Percentiles rank a stretch among this genome's conserved stretches.
phyloP scores from a whole-genome alignment of 2,888 invertebrate genomes.

The Thymelicus acteon region DNA sequence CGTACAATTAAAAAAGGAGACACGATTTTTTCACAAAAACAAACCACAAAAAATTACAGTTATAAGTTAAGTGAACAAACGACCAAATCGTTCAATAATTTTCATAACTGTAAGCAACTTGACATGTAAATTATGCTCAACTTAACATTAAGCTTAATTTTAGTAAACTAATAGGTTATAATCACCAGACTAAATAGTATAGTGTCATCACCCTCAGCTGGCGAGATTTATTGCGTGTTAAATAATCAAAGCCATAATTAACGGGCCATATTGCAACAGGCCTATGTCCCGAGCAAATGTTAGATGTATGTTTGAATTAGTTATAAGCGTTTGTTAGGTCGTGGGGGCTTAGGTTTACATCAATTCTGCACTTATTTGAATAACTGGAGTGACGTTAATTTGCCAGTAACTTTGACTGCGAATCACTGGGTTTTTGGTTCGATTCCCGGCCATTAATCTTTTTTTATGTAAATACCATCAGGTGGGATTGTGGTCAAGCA shows the following conservation, averaged over 20 bases:
- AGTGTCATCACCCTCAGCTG: slow-evolving; percentile 18
- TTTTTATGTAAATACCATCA: too few relatives aligned
- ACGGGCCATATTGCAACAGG: slow-evolving; percentile 28
- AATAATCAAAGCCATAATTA: slow-evolving; percentile 36
- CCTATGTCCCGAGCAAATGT: slow-evolving; percentile 22
- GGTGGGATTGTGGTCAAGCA: too few relatives aligned
- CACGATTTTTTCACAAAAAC: too few relatives aligned
- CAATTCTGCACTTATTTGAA: too few relatives aligned
- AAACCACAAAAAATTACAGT: too few relatives aligned
- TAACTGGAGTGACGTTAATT: too few relatives aligned
- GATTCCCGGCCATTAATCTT: too few relatives aligned
- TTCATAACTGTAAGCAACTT: background rate
- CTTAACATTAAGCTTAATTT: slow-evolving; percentile 7
- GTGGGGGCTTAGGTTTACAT: background rate
- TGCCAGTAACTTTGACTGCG: too few relatives aligned
- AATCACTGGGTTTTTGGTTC: too few relatives aligned
- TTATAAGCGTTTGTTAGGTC: background rate
- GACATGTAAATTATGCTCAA: background rate
- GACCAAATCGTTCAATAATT: too few relatives aligned
- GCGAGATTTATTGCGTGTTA: slow-evolving; percentile 31
- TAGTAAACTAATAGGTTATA: slow-evolving; percentile 8
- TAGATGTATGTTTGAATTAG: slow-evolving; percentile 25
- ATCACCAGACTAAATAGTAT: slow-evolving; percentile 16
- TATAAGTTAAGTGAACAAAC: too few relatives aligned
- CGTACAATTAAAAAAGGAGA: too few relatives aligned